phyloP scores from a whole-genome alignment of 2,113 vertebrate species.

The Pleuronectes platessa region DNA sequence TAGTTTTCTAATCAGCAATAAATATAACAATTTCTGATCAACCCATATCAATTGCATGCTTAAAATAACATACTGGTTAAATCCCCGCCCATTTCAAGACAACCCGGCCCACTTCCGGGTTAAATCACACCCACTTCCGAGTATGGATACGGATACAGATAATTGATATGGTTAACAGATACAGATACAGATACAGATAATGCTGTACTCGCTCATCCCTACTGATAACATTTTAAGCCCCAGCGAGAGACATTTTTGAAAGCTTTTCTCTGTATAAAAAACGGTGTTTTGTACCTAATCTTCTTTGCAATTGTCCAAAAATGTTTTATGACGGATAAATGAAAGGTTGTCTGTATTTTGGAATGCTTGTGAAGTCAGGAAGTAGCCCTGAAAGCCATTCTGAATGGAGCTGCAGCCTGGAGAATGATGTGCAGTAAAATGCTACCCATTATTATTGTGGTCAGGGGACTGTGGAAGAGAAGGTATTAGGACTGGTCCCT shows the following conservation, averaged over 20 bases:
- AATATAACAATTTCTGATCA: too few species aligned
- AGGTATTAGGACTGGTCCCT: slow-evolving; percentile 69
- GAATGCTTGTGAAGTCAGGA: slow-evolving; percentile 15
- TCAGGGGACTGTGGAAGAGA: slow-evolving; percentile 75
- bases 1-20: too few species aligned
- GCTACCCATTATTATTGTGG: slow-evolving; percentile 74
- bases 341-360: slow-evolving; percentile 50
- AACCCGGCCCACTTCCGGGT: too few species aligned
- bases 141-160: too few species aligned
- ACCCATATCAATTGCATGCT: too few species aligned
- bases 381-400: slow-evolving; percentile 54
- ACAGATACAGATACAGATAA: too few species aligned
- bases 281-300: slow-evolving; percentile 32
- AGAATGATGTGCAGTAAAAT: slow-evolving; percentile 60
- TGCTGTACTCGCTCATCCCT: too few species aligned
- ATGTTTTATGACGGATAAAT: slow-evolving; percentile 47
- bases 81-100: too few species aligned
- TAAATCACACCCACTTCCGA: too few species aligned
- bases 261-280: slow-evolving; percentile 23
- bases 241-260: slow-evolving; percentile 1
- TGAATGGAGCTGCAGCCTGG: slow-evolving; percentile 49
- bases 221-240: slow-evolving; percentile 41
- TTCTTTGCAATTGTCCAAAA: slow-evolving; percentile 35
- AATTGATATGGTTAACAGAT: too few species aligned
- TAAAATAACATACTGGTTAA: too few species aligned